A percentile compares a stretch with the other conserved stretches of the same genome.
These are phyloP conservation scores for Diadegma fenestrale DNA, from an alignment of 2,888 invertebrate species.

Conservation along the genomic window DNA sequence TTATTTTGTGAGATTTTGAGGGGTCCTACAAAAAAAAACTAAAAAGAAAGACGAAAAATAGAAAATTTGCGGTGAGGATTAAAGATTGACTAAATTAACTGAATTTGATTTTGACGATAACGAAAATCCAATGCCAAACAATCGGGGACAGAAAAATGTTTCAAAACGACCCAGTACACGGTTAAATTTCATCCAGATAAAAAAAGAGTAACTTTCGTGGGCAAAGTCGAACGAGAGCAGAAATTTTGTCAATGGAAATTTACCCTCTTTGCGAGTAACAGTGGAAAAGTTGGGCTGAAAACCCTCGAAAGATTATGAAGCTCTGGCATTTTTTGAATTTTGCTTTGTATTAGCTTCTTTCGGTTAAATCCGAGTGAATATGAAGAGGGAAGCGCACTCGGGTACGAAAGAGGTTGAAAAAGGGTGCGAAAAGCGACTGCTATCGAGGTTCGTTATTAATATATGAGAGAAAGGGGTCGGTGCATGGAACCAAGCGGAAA, in stretches of 20 bases:
- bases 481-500: not conserved
- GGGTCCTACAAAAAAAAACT: constrained; percentile 39
- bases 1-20: constrained; percentile 59
- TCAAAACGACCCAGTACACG: too few relatives aligned
- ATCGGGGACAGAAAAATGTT: too few relatives aligned
- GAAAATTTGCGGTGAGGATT: too few relatives aligned
- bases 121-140: too few relatives aligned
- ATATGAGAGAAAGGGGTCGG: constrained; percentile 73
- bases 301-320: not conserved
- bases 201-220: not conserved
- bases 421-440: constrained; percentile 37
- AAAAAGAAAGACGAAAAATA: too few relatives aligned
- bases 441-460: constrained; percentile 77
- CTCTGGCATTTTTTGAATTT: not conserved
- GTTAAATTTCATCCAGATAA: not conserved
- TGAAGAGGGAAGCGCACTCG: constrained; percentile 16
- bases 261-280: not conserved
- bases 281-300: not conserved
- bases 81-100: too few relatives aligned
- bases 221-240: not conserved
- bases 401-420: constrained; percentile 10
- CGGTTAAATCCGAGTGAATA: not conserved
- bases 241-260: not conserved
- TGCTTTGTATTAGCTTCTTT: constrained; percentile 3
- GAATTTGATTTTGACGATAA: too few relatives aligned